Percentiles rank a stretch among this genome's conserved stretches.
phyloP scores from a whole-genome alignment of 2,797 vertebrate species.

The Lindbergichthys nudifrons region DNA sequence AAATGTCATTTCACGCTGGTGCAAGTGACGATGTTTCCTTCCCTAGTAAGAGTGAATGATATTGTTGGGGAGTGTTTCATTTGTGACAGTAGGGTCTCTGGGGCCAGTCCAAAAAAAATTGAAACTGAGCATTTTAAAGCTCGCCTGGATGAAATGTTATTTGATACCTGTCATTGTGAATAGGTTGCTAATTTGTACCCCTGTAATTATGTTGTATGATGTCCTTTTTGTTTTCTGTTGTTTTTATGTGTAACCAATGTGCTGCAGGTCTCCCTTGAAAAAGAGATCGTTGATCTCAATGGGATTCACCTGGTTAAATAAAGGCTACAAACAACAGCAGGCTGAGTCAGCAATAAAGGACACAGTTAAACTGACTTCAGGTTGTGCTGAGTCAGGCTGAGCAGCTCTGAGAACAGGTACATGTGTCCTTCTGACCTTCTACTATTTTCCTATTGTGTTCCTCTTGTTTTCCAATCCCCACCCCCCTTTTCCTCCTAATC shows the following conservation, averaged over 20 bases:
- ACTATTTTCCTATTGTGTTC: constrained; percentile 7
- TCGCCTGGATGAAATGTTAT: too few species aligned
- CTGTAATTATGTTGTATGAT: too few species aligned
- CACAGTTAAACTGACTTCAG: constrained; percentile 43
- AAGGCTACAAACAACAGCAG: too few species aligned
- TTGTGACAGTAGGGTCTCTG: constrained; percentile 21
- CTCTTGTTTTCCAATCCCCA: neutral
- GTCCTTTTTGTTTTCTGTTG: too few species aligned
- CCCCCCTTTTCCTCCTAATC: neutral
- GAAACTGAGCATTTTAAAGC: too few species aligned
- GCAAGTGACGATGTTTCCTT: neutral
- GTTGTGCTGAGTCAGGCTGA: constrained; percentile 63
- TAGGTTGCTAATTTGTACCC: too few species aligned
- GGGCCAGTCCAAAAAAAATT: constrained; percentile 37
- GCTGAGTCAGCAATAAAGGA: constrained; percentile 59
- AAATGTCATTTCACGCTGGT: neutral
- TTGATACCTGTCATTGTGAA: too few species aligned
- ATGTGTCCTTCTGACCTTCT: constrained; percentile 38
- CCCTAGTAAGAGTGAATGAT: constrained; percentile 8
- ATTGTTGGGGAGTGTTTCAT: constrained; percentile 11
- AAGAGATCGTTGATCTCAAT: too few species aligned
- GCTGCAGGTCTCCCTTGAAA: too few species aligned
- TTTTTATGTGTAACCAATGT: too few species aligned
- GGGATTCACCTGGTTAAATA: too few species aligned
- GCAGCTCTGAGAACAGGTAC: constrained; percentile 22